These are phyloP conservation scores for Lypha dubia DNA, from an alignment of 2,888 invertebrate genomes.

Conservation along the genomic window DNA sequence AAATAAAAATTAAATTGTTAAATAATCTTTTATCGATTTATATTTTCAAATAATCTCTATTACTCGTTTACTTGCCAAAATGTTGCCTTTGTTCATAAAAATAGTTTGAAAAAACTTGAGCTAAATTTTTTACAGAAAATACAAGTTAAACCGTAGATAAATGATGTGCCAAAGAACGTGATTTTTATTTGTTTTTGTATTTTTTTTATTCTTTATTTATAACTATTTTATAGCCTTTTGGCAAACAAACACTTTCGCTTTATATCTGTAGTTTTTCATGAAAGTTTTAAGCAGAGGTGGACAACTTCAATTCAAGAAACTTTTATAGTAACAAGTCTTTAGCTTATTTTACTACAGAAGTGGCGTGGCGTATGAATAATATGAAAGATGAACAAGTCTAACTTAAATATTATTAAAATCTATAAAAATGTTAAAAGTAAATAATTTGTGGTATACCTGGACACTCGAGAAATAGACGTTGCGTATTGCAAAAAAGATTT, in stretches of 20 bases:
- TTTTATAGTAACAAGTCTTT: too few relatives aligned
- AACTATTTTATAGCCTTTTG: slow-evolving; percentile 12
- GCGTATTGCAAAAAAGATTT: too few relatives aligned
- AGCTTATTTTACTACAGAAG: too few relatives aligned
- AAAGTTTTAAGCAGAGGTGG: not conserved
- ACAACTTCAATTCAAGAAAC: not conserved
- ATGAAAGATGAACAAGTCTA: too few relatives aligned
- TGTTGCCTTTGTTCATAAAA: slow-evolving; percentile 20
- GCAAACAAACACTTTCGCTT: slow-evolving; percentile 41
- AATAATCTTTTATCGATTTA: slow-evolving; percentile 26
- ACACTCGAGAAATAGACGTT: too few relatives aligned
- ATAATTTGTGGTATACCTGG: too few relatives aligned
- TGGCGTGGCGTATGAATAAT: too few relatives aligned
- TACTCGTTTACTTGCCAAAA: not conserved
- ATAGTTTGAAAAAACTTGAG: too few relatives aligned
- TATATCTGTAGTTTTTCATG: not conserved
- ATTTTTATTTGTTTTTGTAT: not conserved
- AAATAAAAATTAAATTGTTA: not conserved
- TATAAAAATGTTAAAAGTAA: too few relatives aligned
- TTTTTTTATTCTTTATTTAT: not conserved
- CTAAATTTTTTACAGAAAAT: slow-evolving; percentile 47
- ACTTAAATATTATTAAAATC: too few relatives aligned
- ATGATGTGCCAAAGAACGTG: slow-evolving; percentile 41
- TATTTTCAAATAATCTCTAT: not conserved
- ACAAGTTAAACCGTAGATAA: slow-evolving; percentile 36